Evolutionary conservation across 2,113 vertebrate species (phyloP), one percentile per base, ranked within the genome.

Genomic region (Dipodomys merriami): DNA sequence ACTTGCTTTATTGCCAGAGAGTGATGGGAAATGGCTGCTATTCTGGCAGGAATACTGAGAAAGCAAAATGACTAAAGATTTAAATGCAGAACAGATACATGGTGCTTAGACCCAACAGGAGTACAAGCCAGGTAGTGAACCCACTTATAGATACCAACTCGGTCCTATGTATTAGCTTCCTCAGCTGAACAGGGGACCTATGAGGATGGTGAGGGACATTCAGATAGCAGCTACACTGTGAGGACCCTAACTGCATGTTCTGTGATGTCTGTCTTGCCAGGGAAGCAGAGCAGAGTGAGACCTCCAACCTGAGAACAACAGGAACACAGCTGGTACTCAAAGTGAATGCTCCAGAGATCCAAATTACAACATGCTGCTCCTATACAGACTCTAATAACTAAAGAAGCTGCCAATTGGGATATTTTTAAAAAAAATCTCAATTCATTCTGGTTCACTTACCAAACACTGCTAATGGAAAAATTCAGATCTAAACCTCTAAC

Each of bases 1-100:
- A 13, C 15, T 5, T 3, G 39, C 2, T 6, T 62, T 8, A 0
- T 9, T 1, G 15, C 29, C 0, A 0, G 68, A 39, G 11, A 20
- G 13, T 9, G n/a, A 3, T 30, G 1, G 9, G 67, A 29, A 33
- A 64, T 2, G 7, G 35, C 29, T 6, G n/a, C 49, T 7, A 7
- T 25, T 13, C 30, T 9, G 46, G 18, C 19, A 39, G 18, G 13
- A 33, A 6, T 0, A 0, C 22, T 18, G 35, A 68, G 7, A 74
- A n/a, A 71, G 67, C 16, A 39, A 2, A 62, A 0, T 0, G 5
- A 44, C 27, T 27, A 4, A 23, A 68, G 25, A 12, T 16, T 11
- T 39, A 3, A 62, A 53, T 9, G 2, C 77, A 7, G 0, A 30
- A 72, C 23, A 5, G 2, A 35, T 7, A 16, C 9, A 6, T 23